Percentiles rank a stretch among this genome's conserved stretches.
Evolutionary conservation across 2,113 vertebrate genomes (phyloP).

Genomic region (Dromiciops gliroides): DNA sequence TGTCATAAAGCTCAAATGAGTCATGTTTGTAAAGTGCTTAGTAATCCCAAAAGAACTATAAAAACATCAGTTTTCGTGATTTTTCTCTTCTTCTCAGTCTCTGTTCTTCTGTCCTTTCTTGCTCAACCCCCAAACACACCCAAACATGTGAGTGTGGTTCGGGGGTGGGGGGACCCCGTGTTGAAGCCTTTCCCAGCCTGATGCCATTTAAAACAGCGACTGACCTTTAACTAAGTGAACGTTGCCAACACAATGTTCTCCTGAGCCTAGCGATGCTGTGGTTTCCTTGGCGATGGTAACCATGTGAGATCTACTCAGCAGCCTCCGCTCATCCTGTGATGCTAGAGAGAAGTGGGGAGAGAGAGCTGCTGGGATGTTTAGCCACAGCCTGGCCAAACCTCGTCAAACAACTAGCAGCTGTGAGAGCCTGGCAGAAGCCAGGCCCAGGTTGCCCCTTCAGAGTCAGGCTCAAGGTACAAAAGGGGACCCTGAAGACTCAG

Average conservation of each 20-base stretch:
- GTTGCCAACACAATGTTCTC: background rate
- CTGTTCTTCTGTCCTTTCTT: background rate
- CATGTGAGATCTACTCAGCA: background rate
- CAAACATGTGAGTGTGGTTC: background rate
- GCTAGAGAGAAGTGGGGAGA: background rate
- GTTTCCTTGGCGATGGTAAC: conserved; percentile 20
- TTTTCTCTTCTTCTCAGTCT: background rate
- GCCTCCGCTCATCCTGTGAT: background rate
- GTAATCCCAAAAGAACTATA: background rate
- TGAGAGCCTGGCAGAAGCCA: background rate
- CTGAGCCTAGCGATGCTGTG: background rate
- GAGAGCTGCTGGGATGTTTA: background rate
- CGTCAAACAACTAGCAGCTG: background rate
- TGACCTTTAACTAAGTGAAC: background rate
- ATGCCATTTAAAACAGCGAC: conserved; percentile 15
- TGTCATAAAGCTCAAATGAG: background rate
- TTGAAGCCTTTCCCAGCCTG: background rate
- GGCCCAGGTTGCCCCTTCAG: background rate
- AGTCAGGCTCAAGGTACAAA: background rate
- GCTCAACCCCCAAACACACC: background rate
- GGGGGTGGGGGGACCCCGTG: background rate
- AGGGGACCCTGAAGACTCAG: background rate
- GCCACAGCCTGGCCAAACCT: background rate
- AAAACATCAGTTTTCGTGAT: background rate
- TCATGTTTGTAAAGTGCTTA: background rate